Conservation (phyloP, 2,113 vertebrate genomes). For the Pitta sordida region DNA sequence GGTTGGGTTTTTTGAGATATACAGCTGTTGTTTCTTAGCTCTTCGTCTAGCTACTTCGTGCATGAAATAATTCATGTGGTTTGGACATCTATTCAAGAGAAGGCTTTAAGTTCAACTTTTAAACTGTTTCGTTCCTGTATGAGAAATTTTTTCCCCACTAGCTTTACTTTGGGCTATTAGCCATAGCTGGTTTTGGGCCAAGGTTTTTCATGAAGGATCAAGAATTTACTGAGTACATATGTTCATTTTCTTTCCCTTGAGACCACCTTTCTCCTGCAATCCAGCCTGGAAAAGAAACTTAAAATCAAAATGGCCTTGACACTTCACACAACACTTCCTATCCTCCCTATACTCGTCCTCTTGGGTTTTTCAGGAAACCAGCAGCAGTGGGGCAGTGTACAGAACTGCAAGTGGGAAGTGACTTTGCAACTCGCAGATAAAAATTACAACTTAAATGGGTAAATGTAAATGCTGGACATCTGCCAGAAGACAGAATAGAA, state of each 20-base stretch:
- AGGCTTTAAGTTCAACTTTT: conserved; percentile 14
- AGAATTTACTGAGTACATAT: conserved; percentile 63
- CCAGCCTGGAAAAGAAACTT: conserved; percentile 36
- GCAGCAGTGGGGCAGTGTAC: neutral
- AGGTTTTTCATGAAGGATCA: conserved; percentile 51
- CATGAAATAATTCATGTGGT: conserved; percentile 1
- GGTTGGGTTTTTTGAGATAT: neutral
- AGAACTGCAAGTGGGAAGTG: neutral
- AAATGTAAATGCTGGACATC: neutral
- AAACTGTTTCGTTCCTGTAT: neutral
- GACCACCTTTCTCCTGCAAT: conserved; percentile 44
- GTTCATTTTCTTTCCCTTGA: neutral
- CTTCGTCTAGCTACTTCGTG: neutral
- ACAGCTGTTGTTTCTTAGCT: neutral
- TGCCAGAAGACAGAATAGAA: neutral
- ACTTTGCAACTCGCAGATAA: neutral
- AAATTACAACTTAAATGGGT: neutral
- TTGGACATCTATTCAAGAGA: neutral
- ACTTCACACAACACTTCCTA: neutral
- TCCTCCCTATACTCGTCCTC: neutral
- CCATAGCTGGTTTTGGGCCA: conserved; percentile 57
- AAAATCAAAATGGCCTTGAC: conserved; percentile 6
- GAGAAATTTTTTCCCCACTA: neutral
- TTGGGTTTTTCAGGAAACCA: conserved; percentile 20
- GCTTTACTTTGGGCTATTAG: conserved; percentile 34